Conservation (phyloP, 2,113 vertebrate genomes). For the Platysteira castanea region DNA sequence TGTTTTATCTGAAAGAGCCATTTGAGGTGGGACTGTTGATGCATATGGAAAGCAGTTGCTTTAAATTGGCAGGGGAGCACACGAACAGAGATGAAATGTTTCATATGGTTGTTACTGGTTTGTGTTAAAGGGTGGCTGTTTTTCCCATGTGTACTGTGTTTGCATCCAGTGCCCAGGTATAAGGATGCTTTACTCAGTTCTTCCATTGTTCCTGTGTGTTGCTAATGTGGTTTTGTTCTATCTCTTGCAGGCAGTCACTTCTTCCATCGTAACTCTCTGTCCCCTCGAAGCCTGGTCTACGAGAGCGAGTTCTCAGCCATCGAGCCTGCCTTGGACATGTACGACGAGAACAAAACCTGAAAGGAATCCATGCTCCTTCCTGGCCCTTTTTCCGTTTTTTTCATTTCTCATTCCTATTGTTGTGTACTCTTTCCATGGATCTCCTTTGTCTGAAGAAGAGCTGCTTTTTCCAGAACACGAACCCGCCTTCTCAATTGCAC, state of each 20-base stretch:
- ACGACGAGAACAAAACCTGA: constrained; percentile 97
- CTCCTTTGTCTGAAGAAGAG: constrained; percentile 74
- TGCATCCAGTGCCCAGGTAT: fast-evolving
- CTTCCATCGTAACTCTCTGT: constrained; percentile 87
- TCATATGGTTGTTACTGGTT: neutral
- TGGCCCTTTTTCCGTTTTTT: constrained; percentile 68
- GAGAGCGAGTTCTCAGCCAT: constrained; percentile 91
- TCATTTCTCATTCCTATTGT: constrained; percentile 74
- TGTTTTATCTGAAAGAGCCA: neutral
- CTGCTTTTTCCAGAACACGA: constrained; percentile 66
- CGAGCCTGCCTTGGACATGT: constrained; percentile 88
- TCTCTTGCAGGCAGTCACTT: constrained; percentile 82
- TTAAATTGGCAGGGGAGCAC: neutral
- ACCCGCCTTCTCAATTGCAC: constrained; percentile 59
- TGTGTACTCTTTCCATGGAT: constrained; percentile 75
- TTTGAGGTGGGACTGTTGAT: neutral
- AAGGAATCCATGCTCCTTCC: constrained; percentile 48
- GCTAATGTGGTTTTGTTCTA: constrained; percentile 33
- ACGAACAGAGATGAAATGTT: neutral
- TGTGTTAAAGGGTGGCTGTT: neutral
- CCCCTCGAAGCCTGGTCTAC: constrained; percentile 84
- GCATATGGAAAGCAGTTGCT: neutral
- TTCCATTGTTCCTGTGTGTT: fast-evolving
- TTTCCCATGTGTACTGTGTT: neutral
- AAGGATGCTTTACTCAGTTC: neutral